Conservation (phyloP, 2,888 invertebrate species). For the Cantharis rufa region DNA sequence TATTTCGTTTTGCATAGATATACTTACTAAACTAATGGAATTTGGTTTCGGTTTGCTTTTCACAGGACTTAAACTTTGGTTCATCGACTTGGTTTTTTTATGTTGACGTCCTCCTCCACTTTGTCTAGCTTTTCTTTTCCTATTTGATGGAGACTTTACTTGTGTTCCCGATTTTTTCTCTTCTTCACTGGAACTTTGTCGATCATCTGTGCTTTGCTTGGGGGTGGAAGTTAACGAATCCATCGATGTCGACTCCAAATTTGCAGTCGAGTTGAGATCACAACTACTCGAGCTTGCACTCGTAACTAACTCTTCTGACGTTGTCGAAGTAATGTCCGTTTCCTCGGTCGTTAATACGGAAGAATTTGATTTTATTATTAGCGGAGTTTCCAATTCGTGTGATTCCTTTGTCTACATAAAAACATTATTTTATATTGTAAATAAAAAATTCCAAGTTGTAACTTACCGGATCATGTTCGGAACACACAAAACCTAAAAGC, state of each 20-base stretch:
- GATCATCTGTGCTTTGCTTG: constrained; percentile 12
- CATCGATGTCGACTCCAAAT: neutral
- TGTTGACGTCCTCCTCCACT: constrained; percentile 3
- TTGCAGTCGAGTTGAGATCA: neutral
- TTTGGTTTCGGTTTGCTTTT: constrained; percentile 12
- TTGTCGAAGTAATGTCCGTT: constrained; percentile 38
- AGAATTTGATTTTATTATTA: neutral
- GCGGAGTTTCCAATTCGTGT: constrained; percentile 13
- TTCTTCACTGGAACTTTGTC: neutral
- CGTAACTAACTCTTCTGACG: constrained; percentile 27
- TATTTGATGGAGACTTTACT: neutral
- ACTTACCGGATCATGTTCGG: constrained; percentile 40
- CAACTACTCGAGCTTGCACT: constrained; percentile 1
- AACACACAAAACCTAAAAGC: constrained; percentile 48
- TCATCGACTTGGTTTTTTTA: constrained; percentile 20
- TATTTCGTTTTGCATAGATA: constrained; percentile 30
- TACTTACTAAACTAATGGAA: constrained; percentile 10
- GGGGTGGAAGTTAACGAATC: constrained; percentile 30
- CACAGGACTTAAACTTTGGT: neutral
- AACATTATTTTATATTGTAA: neutral
- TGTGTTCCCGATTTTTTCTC: neutral
- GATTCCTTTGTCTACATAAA: constrained; percentile 30
- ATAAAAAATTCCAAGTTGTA: neutral
- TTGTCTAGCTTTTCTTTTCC: constrained; percentile 15
- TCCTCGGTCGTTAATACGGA: constrained; percentile 23